Evolutionary conservation across 1,140 invertebrate genomes (phyloP), one percentile per base, ranked within the genome.

Genomic region (Popillia japonica): DNA sequence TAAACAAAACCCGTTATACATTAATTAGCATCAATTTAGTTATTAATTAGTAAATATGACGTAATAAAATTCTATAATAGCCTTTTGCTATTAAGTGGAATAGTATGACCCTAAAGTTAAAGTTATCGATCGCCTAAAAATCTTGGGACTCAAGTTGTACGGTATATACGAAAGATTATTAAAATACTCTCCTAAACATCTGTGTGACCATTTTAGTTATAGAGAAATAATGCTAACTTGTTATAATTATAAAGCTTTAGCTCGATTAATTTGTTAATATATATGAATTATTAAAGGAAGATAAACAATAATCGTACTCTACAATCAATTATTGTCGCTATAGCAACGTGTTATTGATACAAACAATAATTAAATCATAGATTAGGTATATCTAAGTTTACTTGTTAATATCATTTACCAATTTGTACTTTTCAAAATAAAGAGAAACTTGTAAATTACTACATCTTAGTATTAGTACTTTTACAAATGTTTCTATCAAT

Each of bases 1-100:
- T 64, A 64, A 64, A 64, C 59, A 64, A 64, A 59, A 59, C 55
- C 55, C 55, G 55, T n/a, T 59, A 59, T 59, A 59, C 6, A 14
- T 20, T 7, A 59, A 6, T 4, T 59, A 14, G 41, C 10, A 59
- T n/a, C n/a, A 20, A 59, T 59, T 6, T 6, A 20, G 7, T 22
- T 22, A 22, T 17, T 64, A 64, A 64, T 64, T 64, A 64, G 20
- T 23, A 64, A 22, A 64, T 17, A 22, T 64, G 17, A 64, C 11
- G 61, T n/a, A 59, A 59, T 59, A 59, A 59, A 59, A 7, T 59
- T n/a, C 4, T n/a, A 59, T 7, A 59, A 59, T 6, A 59, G n/a
- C 11, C n/a, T 10, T 42, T 4, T 59, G 55, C n/a, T 14, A 20
- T 59, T n/a, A 14, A 14, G 17, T n/a, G n/a, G n/a, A 59, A 59